Evolutionary conservation across 2,888 invertebrate genomes (phyloP), one percentile per base, ranked within the genome.

Genomic region (Dasypogon diadema): DNA sequence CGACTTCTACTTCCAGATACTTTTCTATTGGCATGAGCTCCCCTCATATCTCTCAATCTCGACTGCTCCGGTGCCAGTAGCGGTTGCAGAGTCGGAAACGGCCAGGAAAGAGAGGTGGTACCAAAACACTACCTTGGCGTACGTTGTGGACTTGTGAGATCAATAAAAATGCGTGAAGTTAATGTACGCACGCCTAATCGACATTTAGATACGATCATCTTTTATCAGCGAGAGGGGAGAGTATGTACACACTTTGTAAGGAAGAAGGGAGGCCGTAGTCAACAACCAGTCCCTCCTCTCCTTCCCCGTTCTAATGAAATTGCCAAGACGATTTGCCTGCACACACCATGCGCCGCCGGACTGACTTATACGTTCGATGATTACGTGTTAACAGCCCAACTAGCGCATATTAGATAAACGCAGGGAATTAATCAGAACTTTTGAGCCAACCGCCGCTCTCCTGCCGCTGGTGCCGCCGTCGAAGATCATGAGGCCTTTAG

Each of bases 361-460:
- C 54, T 54, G 70, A 34, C 34, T 70, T 70, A 54, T 70, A 34
- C 54, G 21, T 70, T 21, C 70, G 34, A 70, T 70, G 70, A 70
- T 70, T 70, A 70, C 54, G 54, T 70, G 70, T 54, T 70, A 70
- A 70, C 70, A 70, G 46, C 34, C 34, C 34, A 70, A 54, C 54
- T 30, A 70, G 54, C 34, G 70, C 34, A 70, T 34, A 70, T 70
- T 70, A 70, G 37, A 70, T 70, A 70, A 54, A 70, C 22, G 54
- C n/a, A 51, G 34, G n/a, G 34, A 18, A 70, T 70, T 54, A 70
- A 70, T 70, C 54, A 70, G 42, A 56, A 26, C 56, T 26, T 56
- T 56, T 26, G 56, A 12, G 30, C 26, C 26, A 26, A 56, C 26
- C n/a, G 56, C 14, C 12, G 16, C 34, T 6, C 34, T 10, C 55